These are phyloP conservation scores for Chaetophractus vellerosus DNA, from an alignment of 2,797 vertebrate genomes.

Conservation along the genomic window DNA sequence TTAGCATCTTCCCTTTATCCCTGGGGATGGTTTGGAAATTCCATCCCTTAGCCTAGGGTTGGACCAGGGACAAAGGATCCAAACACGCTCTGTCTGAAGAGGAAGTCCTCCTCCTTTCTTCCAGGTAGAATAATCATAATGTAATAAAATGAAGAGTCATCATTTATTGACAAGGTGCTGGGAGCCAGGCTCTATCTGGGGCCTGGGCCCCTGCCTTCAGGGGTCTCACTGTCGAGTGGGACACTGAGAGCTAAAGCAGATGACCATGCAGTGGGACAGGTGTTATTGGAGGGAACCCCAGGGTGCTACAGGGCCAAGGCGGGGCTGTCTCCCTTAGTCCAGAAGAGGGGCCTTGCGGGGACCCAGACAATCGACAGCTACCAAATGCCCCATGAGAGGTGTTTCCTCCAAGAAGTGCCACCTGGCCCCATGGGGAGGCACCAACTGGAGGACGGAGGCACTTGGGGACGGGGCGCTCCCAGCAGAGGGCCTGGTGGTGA, in stretches of 20 bases:
- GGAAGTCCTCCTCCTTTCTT: too few relatives aligned
- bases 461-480: too few relatives aligned
- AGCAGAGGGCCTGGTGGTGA: too few relatives aligned
- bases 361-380: neutral
- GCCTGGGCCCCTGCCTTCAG: too few relatives aligned
- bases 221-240: neutral
- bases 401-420: neutral
- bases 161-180: accelerated
- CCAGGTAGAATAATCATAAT: neutral
- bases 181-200: neutral
- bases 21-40: neutral
- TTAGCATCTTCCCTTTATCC: neutral
- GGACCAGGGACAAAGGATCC: neutral
- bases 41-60: neutral
- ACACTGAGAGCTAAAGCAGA: neutral
- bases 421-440: too few relatives aligned
- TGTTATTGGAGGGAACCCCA: neutral
- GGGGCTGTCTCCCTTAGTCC: too few relatives aligned
- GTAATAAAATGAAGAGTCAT: too few relatives aligned
- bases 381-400: neutral
- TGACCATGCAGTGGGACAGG: neutral
- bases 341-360: neutral
- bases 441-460: neutral
- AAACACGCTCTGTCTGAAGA: too few relatives aligned
- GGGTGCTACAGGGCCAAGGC: neutral